These are phyloP conservation scores for Sympetrum striolatum DNA, from an alignment of 2,888 invertebrate genomes.

Conservation along the genomic window DNA sequence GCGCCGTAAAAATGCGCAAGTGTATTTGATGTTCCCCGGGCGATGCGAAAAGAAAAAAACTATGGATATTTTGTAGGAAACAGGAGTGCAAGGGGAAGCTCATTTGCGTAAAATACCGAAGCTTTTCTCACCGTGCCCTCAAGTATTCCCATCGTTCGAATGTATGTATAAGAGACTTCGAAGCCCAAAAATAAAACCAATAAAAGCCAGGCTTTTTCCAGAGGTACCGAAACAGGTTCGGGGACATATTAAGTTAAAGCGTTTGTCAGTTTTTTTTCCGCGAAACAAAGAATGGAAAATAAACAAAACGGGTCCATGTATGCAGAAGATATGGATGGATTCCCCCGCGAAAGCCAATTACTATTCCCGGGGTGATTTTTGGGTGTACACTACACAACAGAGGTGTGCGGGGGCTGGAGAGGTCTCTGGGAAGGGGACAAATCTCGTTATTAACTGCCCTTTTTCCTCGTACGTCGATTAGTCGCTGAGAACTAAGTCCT, in stretches of 20 bases:
- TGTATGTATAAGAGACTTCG: neutral
- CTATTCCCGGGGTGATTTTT: neutral
- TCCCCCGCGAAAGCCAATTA: neutral
- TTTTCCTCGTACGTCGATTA: neutral
- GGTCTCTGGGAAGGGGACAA: neutral
- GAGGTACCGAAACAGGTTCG: neutral
- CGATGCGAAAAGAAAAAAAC: neutral
- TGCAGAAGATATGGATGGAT: slow-evolving; percentile 7
- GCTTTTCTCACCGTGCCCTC: neutral
- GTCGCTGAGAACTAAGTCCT: neutral
- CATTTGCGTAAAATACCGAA: slow-evolving; percentile 22
- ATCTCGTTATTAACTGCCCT: neutral
- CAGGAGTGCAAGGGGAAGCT: neutral
- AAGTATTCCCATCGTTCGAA: neutral
- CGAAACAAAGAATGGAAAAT: neutral
- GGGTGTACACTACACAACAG: neutral
- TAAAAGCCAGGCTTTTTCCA: neutral
- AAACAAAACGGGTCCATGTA: slow-evolving; percentile 20
- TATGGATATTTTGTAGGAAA: neutral
- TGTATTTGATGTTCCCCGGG: slow-evolving; percentile 1
- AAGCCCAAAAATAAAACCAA: neutral
- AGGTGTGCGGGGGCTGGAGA: neutral
- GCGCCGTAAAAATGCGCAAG: neutral
- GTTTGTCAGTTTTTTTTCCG: neutral
- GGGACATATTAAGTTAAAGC: slow-evolving; percentile 15